phyloP scores from a whole-genome alignment of 2,888 invertebrate genomes.

The Erebia aethiops region DNA sequence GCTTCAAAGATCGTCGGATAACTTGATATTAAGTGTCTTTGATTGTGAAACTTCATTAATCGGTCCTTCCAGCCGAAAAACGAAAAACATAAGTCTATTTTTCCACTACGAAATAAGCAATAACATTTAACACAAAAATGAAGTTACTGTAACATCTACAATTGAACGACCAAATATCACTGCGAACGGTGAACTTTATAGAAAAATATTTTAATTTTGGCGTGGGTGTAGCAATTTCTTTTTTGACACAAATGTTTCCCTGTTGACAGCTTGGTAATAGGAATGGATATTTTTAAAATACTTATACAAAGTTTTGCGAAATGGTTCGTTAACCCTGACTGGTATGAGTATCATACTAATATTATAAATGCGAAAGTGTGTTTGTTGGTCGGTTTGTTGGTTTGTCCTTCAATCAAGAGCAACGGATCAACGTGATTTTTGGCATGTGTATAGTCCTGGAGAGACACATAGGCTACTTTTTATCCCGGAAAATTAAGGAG shows the following conservation, averaged over 20 bases:
- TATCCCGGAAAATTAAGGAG: too few species aligned
- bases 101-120: too few species aligned
- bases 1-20: too few species aligned
- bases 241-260: conserved; percentile 3
- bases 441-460: too few species aligned
- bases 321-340: conserved; percentile 5
- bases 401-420: too few species aligned
- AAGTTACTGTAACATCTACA: not conserved
- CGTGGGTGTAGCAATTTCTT: conserved; percentile 1
- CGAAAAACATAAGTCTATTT: too few species aligned
- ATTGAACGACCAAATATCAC: not conserved
- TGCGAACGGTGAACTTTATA: not conserved
- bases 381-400: too few species aligned
- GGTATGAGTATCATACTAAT: not conserved
- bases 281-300: conserved; percentile 1
- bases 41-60: not conserved
- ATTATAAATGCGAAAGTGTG: too few species aligned
- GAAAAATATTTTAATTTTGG: not conserved
- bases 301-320: not conserved
- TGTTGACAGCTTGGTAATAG: not conserved
- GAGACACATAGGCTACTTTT: too few species aligned
- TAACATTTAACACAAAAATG: too few species aligned
- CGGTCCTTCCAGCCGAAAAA: not conserved
- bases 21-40: not conserved
- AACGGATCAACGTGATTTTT: too few species aligned